Evolutionary conservation across 2,797 vertebrate genomes (phyloP).

Genomic region (Artibeus lituratus): DNA sequence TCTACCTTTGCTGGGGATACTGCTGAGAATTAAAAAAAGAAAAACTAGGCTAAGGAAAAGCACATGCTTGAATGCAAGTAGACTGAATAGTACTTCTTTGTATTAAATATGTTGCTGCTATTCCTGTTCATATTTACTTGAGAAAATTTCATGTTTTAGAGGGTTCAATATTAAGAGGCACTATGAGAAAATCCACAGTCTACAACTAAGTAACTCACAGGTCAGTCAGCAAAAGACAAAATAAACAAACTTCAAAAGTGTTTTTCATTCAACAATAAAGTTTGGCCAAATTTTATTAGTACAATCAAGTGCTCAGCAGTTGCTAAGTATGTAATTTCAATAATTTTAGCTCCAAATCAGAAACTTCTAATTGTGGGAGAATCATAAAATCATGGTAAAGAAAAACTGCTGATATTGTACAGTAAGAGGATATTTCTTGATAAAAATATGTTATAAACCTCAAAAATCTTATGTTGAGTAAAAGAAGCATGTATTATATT

Average conservation of each 20-base stretch:
- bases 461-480: background rate
- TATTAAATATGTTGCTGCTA: background rate
- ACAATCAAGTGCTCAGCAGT: background rate
- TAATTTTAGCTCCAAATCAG: background rate
- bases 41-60: background rate
- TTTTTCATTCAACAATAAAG: background rate
- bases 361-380: background rate
- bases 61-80: background rate
- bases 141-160: background rate
- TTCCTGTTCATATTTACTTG: background rate
- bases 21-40: background rate
- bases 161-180: background rate
- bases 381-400: constrained; percentile 14
- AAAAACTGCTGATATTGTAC: background rate
- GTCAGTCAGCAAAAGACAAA: constrained; percentile 14
- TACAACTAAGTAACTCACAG: background rate
- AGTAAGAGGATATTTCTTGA: background rate
- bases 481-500: background rate
- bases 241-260: background rate
- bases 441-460: background rate
- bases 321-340: background rate
- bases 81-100: background rate
- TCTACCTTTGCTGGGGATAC: background rate
- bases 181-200: background rate
- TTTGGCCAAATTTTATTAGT: background rate